These are phyloP conservation scores for Bombyx huttoni DNA, from an alignment of 2,888 invertebrate species.

Conservation along the genomic window DNA sequence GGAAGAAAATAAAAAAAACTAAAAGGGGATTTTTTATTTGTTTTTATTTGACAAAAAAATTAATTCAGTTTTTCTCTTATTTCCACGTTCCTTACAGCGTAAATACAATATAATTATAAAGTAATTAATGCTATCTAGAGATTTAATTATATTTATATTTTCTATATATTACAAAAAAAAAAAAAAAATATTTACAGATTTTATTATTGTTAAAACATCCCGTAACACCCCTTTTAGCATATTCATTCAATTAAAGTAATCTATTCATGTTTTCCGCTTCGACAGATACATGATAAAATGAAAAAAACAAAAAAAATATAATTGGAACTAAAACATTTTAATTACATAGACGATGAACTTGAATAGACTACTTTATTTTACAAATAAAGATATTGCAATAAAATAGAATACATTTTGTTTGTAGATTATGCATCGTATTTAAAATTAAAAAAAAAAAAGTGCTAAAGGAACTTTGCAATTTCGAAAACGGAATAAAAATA, in stretches of 20 bases:
- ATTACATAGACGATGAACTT: not conserved
- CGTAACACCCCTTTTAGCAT: conserved; percentile 58
- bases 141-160: conserved; percentile 62
- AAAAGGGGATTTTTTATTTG: conserved; percentile 42
- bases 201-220: conserved; percentile 31
- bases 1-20: conserved; percentile 29
- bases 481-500: conserved; percentile 13
- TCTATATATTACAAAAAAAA: conserved; percentile 60
- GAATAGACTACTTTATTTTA: conserved; percentile 16
- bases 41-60: conserved; percentile 72
- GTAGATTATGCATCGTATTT: conserved; percentile 25
- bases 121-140: conserved; percentile 64
- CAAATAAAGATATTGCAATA: conserved; percentile 24
- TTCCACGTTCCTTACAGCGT: conserved; percentile 56
- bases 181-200: conserved; percentile 49
- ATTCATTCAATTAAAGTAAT: conserved; percentile 11
- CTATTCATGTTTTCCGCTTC: conserved; percentile 13
- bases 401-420: conserved; percentile 18
- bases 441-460: conserved; percentile 26
- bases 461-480: conserved; percentile 6
- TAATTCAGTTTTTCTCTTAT: conserved; percentile 65
- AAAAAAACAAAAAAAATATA: conserved; percentile 4
- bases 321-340: conserved; percentile 11
- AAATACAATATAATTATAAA: conserved; percentile 62
- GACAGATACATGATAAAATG: conserved; percentile 1